A percentile compares a stretch with the other conserved stretches of the same genome.
Conservation (phyloP, 2,113 vertebrate genomes). For the Balaenoptera acutorostrata region DNA sequence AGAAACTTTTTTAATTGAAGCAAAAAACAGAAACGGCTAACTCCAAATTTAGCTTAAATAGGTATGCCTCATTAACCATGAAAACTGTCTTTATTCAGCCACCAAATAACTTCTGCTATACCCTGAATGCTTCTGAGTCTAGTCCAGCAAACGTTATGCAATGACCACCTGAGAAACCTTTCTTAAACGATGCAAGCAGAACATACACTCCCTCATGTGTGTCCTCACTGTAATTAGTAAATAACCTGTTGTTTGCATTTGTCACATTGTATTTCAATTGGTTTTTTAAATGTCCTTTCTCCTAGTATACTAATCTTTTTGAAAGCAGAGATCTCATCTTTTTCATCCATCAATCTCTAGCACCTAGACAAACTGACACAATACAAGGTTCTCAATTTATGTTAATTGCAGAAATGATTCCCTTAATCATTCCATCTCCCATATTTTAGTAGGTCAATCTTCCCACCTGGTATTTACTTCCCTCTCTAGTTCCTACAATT, state of each 20-base stretch:
- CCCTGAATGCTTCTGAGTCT: neutral
- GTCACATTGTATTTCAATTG: neutral
- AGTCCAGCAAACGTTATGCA: neutral
- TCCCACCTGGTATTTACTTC: neutral
- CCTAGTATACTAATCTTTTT: neutral
- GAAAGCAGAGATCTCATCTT: neutral
- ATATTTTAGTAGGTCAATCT: neutral
- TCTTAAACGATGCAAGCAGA: neutral
- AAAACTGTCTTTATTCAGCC: neutral
- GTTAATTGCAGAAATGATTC: neutral
- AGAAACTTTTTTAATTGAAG: conserved; percentile 2
- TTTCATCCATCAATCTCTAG: neutral
- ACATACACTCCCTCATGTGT: neutral
- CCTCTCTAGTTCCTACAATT: neutral
- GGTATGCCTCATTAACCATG: neutral
- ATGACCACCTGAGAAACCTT: neutral
- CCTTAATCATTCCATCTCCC: neutral
- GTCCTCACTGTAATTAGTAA: neutral
- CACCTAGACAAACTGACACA: neutral
- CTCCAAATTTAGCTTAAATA: conserved; percentile 3
- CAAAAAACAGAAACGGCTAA: neutral
- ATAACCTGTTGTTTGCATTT: neutral
- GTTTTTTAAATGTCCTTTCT: neutral
- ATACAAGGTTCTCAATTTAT: neutral
- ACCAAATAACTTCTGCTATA: neutral